phyloP scores from a whole-genome alignment of 2,113 vertebrate genomes.

The Myocastor coypus region DNA sequence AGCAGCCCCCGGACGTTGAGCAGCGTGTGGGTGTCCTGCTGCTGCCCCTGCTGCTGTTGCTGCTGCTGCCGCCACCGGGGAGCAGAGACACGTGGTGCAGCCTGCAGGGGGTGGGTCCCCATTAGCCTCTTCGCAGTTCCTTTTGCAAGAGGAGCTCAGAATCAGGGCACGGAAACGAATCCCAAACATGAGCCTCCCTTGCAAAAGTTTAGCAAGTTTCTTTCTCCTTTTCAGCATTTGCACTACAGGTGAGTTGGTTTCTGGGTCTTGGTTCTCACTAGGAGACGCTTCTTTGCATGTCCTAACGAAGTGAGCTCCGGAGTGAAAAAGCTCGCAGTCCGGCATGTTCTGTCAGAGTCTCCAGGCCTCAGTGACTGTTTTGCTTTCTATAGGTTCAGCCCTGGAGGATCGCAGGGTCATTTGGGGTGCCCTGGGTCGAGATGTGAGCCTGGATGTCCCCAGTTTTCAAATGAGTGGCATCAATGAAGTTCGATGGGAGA shows the following conservation, averaged over 20 bases:
- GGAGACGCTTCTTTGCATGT: neutral
- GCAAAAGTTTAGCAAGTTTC: neutral
- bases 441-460: neutral
- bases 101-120: constrained; percentile 39
- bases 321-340: neutral
- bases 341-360: neutral
- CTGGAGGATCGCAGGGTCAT: accelerated
- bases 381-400: constrained; percentile 46
- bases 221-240: constrained; percentile 52
- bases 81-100: constrained; percentile 61
- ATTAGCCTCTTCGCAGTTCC: neutral
- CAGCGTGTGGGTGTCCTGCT: neutral
- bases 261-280: neutral
- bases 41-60: neutral
- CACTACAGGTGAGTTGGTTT: constrained; percentile 52
- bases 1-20: neutral
- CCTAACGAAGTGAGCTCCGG: neutral
- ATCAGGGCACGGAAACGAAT: constrained; percentile 16
- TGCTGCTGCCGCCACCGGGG: constrained; percentile 8
- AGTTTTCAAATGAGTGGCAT: accelerated
- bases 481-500: constrained; percentile 27
- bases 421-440: neutral
- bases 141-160: constrained; percentile 55
- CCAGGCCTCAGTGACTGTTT: neutral
- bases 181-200: constrained; percentile 63